Base-by-base conservation (phyloP, 2,113 vertebrate genomes). In the Marmota flaviventris region DNA sequence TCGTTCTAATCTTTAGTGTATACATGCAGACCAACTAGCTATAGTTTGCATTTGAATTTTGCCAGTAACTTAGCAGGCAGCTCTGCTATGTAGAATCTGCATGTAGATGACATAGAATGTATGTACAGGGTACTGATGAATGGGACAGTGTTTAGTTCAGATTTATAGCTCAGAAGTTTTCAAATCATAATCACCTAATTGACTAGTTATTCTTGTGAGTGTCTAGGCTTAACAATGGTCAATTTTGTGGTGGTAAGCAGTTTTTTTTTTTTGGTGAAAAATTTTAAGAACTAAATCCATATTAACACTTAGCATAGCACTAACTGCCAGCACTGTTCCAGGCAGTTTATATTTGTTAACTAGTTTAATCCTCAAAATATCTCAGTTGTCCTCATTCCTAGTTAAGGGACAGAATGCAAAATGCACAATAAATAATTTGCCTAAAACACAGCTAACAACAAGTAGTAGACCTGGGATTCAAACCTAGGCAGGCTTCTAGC, bases 251-350 rank as follows among this genome's bases (percentile, higher is more conserved):
- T 72, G 29, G 29, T n/a, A 48, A 72, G 42, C 24, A 93, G 4
- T 90, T 94, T 39, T 39, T 93, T 90, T 94, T 94, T 61, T 70
- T 45, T 4, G 5, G 18, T 81, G 61, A 93, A 65, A 93, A 83
- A 42, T 39, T 39, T 29, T 85, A 65, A n/a, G 6, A 79, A 13
- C 24, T 27, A 58, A 77, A 39, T 84, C 65, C 34, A 45, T 11
- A 9, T 61, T 72, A 78, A 61, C 18, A 67, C 29, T 70, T 48
- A 56, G 8, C 1, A 0, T 14, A 56, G 45, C 34, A 32, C 34
- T 67, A 42, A 79, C 61, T 78, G 37, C 65, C 32, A 65, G 39
- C 1, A 18, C 42, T 79, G 1, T 67, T 92, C 45, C 51, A 25
- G 67, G 32, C 67, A 42, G 22, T 65, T 63, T 63, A 27, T 1